phyloP scores from a whole-genome alignment of 1,140 invertebrate species.

The Calephelis virginiensis region DNA sequence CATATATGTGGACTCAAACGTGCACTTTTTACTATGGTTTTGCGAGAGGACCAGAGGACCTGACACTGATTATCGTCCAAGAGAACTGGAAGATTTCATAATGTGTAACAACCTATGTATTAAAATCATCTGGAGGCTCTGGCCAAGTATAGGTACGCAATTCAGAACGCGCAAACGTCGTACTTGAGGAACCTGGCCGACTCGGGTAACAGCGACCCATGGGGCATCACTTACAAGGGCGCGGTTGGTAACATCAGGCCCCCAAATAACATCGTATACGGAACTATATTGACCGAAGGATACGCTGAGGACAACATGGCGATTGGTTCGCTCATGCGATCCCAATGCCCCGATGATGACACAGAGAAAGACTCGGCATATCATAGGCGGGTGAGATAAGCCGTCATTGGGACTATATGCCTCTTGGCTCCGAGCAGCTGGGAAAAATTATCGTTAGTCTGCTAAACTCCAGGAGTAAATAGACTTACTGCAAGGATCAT shows the following conservation, averaged over 20 bases:
- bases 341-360: background rate
- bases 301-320: no score
- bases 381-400: background rate
- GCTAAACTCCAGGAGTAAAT: background rate
- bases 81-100: background rate
- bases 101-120: background rate
- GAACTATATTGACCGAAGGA: no score
- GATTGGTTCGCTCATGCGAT: no score
- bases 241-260: no score
- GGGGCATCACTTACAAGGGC: no score
- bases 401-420: background rate
- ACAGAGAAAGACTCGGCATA: background rate
- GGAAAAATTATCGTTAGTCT: background rate
- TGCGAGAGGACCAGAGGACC: background rate
- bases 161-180: no score
- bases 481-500: slow-evolving; percentile 18
- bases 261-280: no score
- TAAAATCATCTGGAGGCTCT: background rate
- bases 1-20: no score
- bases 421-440: background rate
- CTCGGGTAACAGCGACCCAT: no score
- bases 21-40: no score
- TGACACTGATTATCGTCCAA: background rate
- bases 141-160: no score
- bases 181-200: no score